phyloP scores from a whole-genome alignment of 2,888 invertebrate genomes.

The Thysanoteuthis rhombus region DNA sequence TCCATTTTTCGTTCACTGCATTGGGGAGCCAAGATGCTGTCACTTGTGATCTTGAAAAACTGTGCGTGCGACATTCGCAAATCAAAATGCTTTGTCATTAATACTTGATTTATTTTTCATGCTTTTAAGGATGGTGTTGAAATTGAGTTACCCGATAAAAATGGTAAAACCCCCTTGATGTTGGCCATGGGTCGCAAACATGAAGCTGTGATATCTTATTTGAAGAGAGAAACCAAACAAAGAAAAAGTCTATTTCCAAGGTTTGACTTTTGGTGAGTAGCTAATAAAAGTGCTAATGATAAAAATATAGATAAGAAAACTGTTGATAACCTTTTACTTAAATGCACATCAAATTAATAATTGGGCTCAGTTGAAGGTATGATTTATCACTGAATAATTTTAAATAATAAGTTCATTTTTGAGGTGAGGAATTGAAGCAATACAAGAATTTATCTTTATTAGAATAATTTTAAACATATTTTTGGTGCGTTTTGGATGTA shows the following conservation, averaged over 20 bases:
- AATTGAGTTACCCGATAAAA: constrained; percentile 86
- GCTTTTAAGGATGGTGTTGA: constrained; percentile 81
- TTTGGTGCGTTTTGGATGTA: too few species aligned
- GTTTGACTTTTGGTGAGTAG: constrained; percentile 80
- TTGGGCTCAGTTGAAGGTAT: background rate
- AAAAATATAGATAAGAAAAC: too few species aligned
- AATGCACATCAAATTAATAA: background rate
- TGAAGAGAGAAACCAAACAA: constrained; percentile 82
- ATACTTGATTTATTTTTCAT: constrained; percentile 17
- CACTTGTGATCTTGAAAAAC: background rate
- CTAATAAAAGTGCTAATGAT: background rate
- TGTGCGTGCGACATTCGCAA: background rate
- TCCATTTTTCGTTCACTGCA: background rate
- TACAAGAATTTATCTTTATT: too few species aligned
- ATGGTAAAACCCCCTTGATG: constrained; percentile 90
- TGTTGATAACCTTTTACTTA: background rate
- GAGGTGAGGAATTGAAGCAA: too few species aligned
- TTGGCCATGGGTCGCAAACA: constrained; percentile 89
- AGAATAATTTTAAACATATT: too few species aligned
- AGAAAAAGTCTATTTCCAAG: constrained; percentile 87
- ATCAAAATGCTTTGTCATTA: background rate
- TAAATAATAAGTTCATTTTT: too few species aligned
- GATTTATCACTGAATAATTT: too few species aligned
- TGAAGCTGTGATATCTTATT: constrained; percentile 82
- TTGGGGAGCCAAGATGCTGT: background rate